These are phyloP conservation scores for Chloromyia formosa DNA, from an alignment of 2,888 invertebrate genomes.

Conservation along the genomic window DNA sequence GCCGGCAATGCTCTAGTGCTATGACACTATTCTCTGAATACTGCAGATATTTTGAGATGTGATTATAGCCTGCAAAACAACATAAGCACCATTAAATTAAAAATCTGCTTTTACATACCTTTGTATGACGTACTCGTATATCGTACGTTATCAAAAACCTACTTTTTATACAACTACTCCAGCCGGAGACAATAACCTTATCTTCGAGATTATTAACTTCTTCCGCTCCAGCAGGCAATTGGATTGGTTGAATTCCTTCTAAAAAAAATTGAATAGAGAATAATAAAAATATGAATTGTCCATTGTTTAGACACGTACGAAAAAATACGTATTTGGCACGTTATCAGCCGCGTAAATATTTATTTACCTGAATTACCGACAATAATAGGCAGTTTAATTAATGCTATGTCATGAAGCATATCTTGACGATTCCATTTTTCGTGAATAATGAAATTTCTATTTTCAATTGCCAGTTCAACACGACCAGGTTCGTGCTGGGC, in stretches of 20 bases:
- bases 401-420: conserved; percentile 20
- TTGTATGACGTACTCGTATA: too few relatives aligned
- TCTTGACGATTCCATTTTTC: conserved; percentile 11
- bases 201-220: not conserved
- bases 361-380: conserved; percentile 1
- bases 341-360: too few relatives aligned
- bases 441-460: conserved; percentile 21
- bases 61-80: not conserved
- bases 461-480: not conserved
- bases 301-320: too few relatives aligned
- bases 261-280: not conserved
- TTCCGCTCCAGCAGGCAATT: not conserved
- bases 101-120: too few relatives aligned
- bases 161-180: not conserved
- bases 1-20: too few relatives aligned
- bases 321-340: too few relatives aligned
- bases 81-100: not conserved
- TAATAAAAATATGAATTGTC: too few relatives aligned
- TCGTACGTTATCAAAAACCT: conserved; percentile 1
- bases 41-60: too few relatives aligned
- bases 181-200: not conserved
- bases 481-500: not conserved
- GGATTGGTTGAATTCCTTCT: not conserved
- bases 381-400: conserved; percentile 10
- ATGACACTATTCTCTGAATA: too few relatives aligned